A percentile compares a stretch with the other conserved stretches of the same genome.
Evolutionary conservation across 2,888 invertebrate species (phyloP).

Genomic region (Stenotaenia linearis): DNA sequence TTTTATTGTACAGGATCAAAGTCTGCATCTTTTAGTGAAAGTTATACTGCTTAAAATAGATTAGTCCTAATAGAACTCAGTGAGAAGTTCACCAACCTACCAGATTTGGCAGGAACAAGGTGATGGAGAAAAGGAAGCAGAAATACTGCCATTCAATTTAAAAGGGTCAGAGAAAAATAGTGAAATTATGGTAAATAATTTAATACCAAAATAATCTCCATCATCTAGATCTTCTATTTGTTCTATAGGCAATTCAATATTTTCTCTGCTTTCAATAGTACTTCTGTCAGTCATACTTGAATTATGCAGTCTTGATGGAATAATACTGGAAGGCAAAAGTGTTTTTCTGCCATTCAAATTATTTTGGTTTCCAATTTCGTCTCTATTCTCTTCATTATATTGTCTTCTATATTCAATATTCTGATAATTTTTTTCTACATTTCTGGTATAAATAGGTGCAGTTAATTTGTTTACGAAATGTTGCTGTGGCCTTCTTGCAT

Average conservation of each 20-base stretch:
- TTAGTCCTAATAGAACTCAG: too few relatives aligned
- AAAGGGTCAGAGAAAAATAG: too few relatives aligned
- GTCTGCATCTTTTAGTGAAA: too few relatives aligned
- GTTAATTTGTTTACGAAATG: not conserved
- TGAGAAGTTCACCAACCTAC: too few relatives aligned
- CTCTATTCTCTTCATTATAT: not conserved
- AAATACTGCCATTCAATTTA: too few relatives aligned
- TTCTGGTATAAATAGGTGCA: not conserved
- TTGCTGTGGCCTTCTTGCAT: not conserved
- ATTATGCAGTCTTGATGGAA: slow-evolving; percentile 75
- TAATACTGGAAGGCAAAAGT: slow-evolving; percentile 77
- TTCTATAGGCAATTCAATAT: slow-evolving; percentile 82
- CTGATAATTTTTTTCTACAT: not conserved
- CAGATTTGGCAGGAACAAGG: too few relatives aligned
- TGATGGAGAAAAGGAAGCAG: too few relatives aligned
- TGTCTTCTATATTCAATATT: not conserved
- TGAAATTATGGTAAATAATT: not conserved
- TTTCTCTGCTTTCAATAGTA: slow-evolving; percentile 45
- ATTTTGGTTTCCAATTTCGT: not conserved
- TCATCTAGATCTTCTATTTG: slow-evolving; percentile 93
- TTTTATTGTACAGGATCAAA: too few relatives aligned
- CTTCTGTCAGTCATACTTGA: slow-evolving; percentile 81
- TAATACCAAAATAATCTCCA: slow-evolving; percentile 89
- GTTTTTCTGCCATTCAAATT: slow-evolving; percentile 36
- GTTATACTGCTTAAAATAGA: too few relatives aligned